Conservation (phyloP, 37 sponge, comb jelly and placozoan genomes). For the Ephydatia muelleri region DNA sequence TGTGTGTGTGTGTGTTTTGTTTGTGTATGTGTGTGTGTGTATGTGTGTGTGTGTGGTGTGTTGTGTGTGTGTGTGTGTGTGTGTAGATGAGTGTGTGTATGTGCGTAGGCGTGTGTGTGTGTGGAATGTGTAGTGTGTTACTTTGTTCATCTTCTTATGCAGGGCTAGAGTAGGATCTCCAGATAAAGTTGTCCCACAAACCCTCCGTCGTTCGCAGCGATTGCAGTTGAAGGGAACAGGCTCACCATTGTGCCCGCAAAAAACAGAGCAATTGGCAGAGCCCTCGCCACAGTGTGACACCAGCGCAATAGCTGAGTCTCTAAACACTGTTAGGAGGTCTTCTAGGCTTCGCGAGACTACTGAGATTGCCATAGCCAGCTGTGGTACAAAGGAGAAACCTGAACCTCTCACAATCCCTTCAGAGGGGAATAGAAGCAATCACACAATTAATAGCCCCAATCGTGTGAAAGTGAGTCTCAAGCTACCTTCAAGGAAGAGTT, state of each 20-base stretch:
- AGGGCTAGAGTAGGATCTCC: not conserved
- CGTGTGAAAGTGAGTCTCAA: not conserved
- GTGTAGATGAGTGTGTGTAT: not conserved
- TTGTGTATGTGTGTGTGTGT: not conserved
- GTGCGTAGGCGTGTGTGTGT: not conserved
- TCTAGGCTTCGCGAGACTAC: not conserved
- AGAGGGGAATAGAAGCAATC: not conserved
- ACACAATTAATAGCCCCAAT: not conserved
- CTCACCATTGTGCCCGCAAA: not conserved
- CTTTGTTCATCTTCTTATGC: not conserved
- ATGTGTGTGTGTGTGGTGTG: too few relatives aligned
- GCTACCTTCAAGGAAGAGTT: not conserved
- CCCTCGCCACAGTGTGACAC: not conserved
- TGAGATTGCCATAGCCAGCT: not conserved
- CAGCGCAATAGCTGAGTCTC: not conserved
- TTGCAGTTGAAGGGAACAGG: not conserved
- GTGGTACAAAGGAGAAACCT: not conserved
- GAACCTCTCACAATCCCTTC: not conserved
- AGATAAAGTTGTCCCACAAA: not conserved
- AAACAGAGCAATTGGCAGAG: not conserved
- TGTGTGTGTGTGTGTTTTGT: not conserved
- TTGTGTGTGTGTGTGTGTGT: not conserved
- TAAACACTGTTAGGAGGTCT: not conserved
- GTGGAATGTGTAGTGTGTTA: too few relatives aligned
- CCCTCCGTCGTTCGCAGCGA: not conserved